Base-by-base conservation (phyloP, 2,113 vertebrate species). In the Sinosuthora webbiana region DNA sequence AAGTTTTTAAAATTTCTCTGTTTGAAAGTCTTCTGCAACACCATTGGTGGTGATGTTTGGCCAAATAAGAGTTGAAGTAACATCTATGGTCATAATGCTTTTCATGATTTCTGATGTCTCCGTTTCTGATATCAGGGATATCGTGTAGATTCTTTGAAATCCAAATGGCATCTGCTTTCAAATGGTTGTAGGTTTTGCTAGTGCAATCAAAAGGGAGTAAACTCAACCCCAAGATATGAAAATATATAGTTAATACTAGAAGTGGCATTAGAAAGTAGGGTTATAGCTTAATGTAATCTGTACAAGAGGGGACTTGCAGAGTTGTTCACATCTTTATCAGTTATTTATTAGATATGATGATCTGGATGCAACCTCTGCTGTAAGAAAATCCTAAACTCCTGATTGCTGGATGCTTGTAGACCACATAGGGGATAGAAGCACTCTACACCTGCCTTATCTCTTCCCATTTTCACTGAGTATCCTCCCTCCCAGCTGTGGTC, bases 341-440 rank as follows among this genome's bases (percentile, higher is more conserved):
- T 3, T 79, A 33, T 18, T 18, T 90, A 7, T 76, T 49, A n/a
- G 57, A 52, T 9, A 12, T 12, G 6, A 20, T 44, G 24, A 37
- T 49, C 31, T 77, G 62, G 28, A n/a, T 78, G 27, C 23, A 87
- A 60, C 17, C 5, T 65, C 45, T 63, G 17, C 39, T 82, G 74
- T 79, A 55, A 56, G 37, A 79, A 93, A 31, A 16, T 8, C 7
- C 9, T 41, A 44, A 64, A 49, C 44, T 79, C 11, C 45, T 80
- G 53, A 9, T 68, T 68, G 13, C 22, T 2, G 0, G 24, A 28
- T 27, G 8, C 35, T 68, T 52, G 42, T 33, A 64, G 28, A 53
- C 37, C 45, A 7, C 15, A 13, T 0, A 11, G 33, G 6, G 49
- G 37, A 79, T 25, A 59, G 13, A 59, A 60, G 3, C 0, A 0